Evolutionary conservation across 2,797 vertebrate genomes (phyloP).

Genomic region (Epinephelus malabaricus): DNA sequence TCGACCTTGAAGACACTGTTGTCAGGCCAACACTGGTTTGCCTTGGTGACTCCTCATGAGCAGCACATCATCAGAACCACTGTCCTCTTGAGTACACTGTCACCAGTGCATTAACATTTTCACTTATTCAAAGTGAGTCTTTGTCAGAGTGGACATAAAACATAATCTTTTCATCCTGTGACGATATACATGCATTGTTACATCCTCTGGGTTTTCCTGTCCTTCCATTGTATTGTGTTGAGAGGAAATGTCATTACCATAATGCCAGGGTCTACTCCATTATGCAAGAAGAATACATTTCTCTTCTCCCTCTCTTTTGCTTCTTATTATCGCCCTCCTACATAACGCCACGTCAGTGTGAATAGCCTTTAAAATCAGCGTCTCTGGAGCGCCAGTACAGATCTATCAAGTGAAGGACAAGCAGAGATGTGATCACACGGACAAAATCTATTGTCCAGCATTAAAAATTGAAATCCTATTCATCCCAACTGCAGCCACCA

Average conservation of each 20-base stretch:
- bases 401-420: conserved; percentile 19
- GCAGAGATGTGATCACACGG: conserved; percentile 15
- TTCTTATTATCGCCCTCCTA: conserved; percentile 9
- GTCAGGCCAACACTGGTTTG: not conserved
- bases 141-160: conserved; percentile 35
- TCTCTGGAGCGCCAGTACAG: conserved; percentile 5
- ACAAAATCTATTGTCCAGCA: conserved; percentile 3
- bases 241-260: conserved; percentile 34
- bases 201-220: conserved; percentile 31
- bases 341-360: not conserved
- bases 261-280: conserved; percentile 18
- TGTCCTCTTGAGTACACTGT: not conserved
- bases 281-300: conserved; percentile 42
- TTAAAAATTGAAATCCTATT: conserved; percentile 8
- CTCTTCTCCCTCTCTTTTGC: conserved; percentile 3
- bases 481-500: not conserved
- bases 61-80: not conserved
- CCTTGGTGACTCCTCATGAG: not conserved
- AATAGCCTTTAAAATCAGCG: conserved; percentile 42
- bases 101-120: conserved; percentile 19
- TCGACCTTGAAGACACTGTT: not conserved
- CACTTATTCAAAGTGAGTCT: conserved; percentile 1
- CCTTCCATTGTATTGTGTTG: conserved; percentile 22
- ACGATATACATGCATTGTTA: conserved; percentile 11
- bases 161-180: conserved; percentile 19